Base-by-base conservation (phyloP, 1,140 invertebrate species). In the Zaprionus gabonicus region DNA sequence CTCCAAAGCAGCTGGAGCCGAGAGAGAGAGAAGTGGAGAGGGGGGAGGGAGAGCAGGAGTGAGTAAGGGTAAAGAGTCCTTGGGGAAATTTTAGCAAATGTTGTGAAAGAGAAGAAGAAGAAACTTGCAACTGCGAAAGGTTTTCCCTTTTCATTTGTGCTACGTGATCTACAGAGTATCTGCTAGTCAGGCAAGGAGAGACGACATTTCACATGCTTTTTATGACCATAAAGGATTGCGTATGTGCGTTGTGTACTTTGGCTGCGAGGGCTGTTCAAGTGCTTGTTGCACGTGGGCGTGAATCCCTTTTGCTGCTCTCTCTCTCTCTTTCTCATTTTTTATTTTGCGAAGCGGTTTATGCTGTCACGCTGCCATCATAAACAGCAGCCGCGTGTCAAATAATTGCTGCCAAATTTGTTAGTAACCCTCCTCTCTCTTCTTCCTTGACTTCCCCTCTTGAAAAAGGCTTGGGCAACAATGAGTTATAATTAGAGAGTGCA, bases 371-470 rank as follows among this genome's bases (percentile, higher is more conserved):
- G 51, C 69, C 55, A 53, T 72, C 70, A 72, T 66, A 66, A 72
- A 58, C 55, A 66, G 70, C 70, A 66, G 70, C 15, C 41, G 63
- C n/a, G 41, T 20, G 62, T 72, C 70, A 65, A 72, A 72, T 58
- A 66, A 66, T 66, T 72, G 63, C 56, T 67, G 63, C 41, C 70
- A 72, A 66, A 72, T 59, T 72, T 66, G 62, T 65, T 64, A 60
- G 62, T 65, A 20, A 12, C 62, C 31, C 34, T 0, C 13, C 6
- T 15, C 1, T 23, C 34, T 0, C 13, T 6, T 15, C 0, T 34
- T 2, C 62, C 28, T 15, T 31, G 5, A 0, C 2, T 58, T 13
- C n/a, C n/a, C 23, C 28, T 15, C 46, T 38, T n/a, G 38, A 69
- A 15, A 59, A 69, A 59, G 68, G 68, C 41, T 57, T 60, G 66